Conservation (phyloP, 2,797 vertebrate genomes). For the Australoheros facetus region DNA sequence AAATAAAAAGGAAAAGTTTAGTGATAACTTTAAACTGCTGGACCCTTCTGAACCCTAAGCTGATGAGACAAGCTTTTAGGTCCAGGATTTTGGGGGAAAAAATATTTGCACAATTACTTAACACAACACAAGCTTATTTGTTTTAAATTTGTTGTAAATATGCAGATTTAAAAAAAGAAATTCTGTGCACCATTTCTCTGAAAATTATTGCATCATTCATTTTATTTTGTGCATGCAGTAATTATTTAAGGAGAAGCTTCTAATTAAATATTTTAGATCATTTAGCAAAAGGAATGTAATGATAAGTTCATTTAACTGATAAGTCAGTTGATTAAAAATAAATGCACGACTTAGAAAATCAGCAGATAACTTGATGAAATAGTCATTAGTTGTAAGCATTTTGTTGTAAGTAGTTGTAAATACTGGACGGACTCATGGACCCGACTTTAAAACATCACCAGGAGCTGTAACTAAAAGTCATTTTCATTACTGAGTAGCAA, state of each 20-base stretch:
- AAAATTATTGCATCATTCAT: no score
- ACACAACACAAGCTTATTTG: not conserved
- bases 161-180: no score
- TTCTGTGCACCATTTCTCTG: no score
- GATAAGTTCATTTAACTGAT: no score
- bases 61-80: slow-evolving; percentile 5
- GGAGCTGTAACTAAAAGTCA: not conserved
- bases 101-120: not conserved
- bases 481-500: not conserved
- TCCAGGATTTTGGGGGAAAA: not conserved
- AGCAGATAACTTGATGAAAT: not conserved
- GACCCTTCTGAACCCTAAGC: slow-evolving; percentile 7
- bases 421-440: not conserved
- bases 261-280: no score
- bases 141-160: not conserved
- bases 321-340: no score
- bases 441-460: not conserved
- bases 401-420: no score
- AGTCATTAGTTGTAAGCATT: not conserved
- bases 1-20: not conserved
- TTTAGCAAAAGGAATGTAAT: no score
- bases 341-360: not conserved
- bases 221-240: no score
- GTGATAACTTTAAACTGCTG: slow-evolving; percentile 39
- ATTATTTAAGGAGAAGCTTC: no score